Base-by-base conservation (phyloP, 2,888 invertebrate genomes). In the Apamea anceps region DNA sequence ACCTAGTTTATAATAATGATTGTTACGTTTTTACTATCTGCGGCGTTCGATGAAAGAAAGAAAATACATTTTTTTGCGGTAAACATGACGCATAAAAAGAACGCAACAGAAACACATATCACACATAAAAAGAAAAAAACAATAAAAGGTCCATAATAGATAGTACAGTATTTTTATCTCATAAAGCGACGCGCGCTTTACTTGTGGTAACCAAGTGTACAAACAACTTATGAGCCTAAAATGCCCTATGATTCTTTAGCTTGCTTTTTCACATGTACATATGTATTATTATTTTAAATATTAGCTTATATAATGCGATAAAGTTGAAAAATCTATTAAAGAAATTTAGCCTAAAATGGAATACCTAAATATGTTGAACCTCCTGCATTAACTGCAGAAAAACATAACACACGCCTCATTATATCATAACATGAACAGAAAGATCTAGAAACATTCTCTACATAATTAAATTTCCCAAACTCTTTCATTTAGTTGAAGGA, bases 1-100 rank as follows among this genome's bases (percentile, higher is more conserved):
- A n/a, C n/a, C n/a, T n/a, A n/a, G n/a, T 54, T 65, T 62, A 60
- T 74, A 25, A 54, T 75, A 5, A 74, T 37, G 65, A 74, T 65
- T 79, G 37, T 18, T 48, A 48, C 4, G 1, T 7, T 48, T 15
- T 54, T 66, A 81, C 8, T 67, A 54, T 25, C 57, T 32, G n/a
- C 0, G 42, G 60, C 42, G 48, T 28, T 28, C 28, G 1, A 54
- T 42, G 25, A 66, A 51, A 42, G 42, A 42, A 42, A 7, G 42
- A 42, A 42, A 42, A 42, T 42, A 42, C 42, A 7, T 7, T 42
- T 42, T 7, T 42, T 42, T 42, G 42, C 42, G 42, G 42, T 42
- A 6, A 37, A 7, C 42, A 42, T 42, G 42, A 42, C 7, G 42
- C 42, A 42, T 42, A 42, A 42, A 42, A 42, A 7, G 42, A 42